Base-by-base conservation (phyloP, 2,888 invertebrate genomes). In the Cheilosia urbana region DNA sequence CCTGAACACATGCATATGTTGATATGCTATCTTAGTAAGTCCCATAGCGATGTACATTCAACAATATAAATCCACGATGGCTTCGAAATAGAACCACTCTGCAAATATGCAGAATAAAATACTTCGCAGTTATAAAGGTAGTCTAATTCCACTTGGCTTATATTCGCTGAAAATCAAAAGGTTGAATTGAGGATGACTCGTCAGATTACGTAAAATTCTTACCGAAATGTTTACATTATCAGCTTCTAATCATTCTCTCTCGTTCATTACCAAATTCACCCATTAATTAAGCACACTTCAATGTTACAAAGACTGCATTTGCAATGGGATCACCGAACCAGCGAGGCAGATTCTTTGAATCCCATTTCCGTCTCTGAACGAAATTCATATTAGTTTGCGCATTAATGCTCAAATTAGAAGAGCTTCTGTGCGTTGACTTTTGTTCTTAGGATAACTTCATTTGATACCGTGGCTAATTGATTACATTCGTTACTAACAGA, bases 261-360 rank as follows among this genome's bases (percentile, higher is more conserved):
- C 24, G 27, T 51, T 51, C 51, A 51, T 51, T 27, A 37, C 27
- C 24, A 51, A 51, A 24, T 51, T 51, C 24, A 51, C 24, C 21
- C 51, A 21, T 51, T 24, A 51, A 51, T 47, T 24, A 13, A 15
- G 15, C 21, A 24, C 13, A 37, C 37, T 13, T 37, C 4, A 37
- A 13, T 13, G 13, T 13, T 37, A 37, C 37, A 37, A 13, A 37
- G 13, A 37, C 37, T 13, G 37, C 37, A 37, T 37, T 37, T 4
- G 4, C 13, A 37, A 37, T 19, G 13, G n/a, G 15, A 9, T 17
- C 17, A 17, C 45, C 17, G 9, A 45, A n/a, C n/a, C 45, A 45
- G 11, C 11, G 11, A 37, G 4, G 34, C 13, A 3, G 37, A 37
- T 13, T 13, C 45, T 47, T 47, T 17, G 17, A 47, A 49, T 2